Percentiles rank a stretch among this genome's conserved stretches.
phyloP scores from a whole-genome alignment of 2,888 invertebrate genomes.

The Tachina fera region DNA sequence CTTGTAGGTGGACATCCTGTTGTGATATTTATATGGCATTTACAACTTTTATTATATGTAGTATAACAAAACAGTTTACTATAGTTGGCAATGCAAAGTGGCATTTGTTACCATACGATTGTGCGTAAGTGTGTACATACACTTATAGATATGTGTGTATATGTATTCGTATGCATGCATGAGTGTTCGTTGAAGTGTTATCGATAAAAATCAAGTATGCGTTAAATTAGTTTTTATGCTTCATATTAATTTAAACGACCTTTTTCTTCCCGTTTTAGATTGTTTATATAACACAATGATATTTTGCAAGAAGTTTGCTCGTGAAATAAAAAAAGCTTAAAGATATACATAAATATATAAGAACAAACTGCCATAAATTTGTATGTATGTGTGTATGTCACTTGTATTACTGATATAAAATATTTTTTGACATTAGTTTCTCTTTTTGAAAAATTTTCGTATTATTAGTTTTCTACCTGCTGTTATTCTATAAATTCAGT shows the following conservation, averaged over 20 bases:
- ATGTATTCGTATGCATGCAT: neutral
- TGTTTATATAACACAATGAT: neutral
- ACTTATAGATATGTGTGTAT: too few relatives aligned
- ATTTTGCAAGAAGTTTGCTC: neutral
- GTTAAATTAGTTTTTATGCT: constrained; percentile 62
- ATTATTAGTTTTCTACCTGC: neutral
- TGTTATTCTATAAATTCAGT: too few relatives aligned
- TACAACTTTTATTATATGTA: constrained; percentile 46
- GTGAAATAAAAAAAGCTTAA: neutral
- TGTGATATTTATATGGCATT: constrained; percentile 47
- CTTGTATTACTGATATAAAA: too few relatives aligned
- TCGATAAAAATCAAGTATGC: constrained; percentile 68
- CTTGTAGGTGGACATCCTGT: constrained; percentile 38
- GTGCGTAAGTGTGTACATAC: neutral
- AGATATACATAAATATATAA: too few relatives aligned
- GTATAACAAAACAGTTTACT: neutral
- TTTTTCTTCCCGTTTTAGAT: neutral
- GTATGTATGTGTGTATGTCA: too few relatives aligned
- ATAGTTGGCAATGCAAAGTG: neutral
- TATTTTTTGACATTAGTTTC: neutral
- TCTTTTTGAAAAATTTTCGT: neutral
- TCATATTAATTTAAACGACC: neutral
- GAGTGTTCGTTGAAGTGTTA: constrained; percentile 29
- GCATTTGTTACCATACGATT: neutral
- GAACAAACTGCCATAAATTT: too few relatives aligned